phyloP scores from a whole-genome alignment of 2,888 invertebrate genomes.

The Uropetala carovei region DNA sequence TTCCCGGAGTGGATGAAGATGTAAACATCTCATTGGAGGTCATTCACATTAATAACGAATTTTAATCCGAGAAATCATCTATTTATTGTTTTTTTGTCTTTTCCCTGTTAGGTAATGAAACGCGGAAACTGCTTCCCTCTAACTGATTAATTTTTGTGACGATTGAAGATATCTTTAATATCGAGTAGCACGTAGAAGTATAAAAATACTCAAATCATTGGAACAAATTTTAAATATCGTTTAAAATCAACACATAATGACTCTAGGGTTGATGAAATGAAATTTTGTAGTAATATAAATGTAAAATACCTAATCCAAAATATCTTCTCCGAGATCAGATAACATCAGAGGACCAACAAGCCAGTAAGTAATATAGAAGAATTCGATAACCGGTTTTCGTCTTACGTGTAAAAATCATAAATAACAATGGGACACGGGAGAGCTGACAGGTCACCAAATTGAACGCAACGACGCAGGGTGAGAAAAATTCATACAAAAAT shows the following conservation, averaged over 20 bases:
- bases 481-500: background rate
- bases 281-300: background rate
- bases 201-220: too few relatives aligned
- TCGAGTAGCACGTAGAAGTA: too few relatives aligned
- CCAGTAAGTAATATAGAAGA: background rate
- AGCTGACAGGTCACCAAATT: background rate
- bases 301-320: background rate
- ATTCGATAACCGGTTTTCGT: background rate
- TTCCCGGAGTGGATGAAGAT: conserved; percentile 8
- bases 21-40: conserved; percentile 21
- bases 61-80: background rate
- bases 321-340: too few relatives aligned
- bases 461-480: background rate
- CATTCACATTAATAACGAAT: conserved; percentile 11
- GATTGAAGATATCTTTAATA: too few relatives aligned
- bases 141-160: too few relatives aligned
- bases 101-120: background rate
- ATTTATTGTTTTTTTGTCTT: background rate
- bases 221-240: too few relatives aligned
- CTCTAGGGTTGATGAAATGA: too few relatives aligned
- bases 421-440: background rate
- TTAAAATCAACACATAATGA: too few relatives aligned
- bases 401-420: background rate
- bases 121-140: too few relatives aligned
- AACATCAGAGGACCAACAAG: too few relatives aligned